Evolutionary conservation across 2,888 invertebrate genomes (phyloP).

Genomic region (Tiliacea citrago): DNA sequence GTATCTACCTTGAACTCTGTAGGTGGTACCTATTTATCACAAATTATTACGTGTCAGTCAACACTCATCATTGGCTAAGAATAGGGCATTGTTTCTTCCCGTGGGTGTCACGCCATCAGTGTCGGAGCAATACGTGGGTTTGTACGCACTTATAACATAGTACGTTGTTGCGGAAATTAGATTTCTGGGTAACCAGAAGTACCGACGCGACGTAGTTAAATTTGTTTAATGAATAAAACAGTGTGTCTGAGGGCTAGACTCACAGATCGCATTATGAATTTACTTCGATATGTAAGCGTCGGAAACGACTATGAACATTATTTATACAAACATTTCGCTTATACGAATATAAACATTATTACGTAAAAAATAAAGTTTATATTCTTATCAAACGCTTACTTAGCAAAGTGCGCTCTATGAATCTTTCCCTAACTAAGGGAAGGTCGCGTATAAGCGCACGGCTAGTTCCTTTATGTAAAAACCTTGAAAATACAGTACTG

Average conservation of each 20-base stretch:
- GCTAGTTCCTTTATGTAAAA: slow-evolving; percentile 13
- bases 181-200: slow-evolving; percentile 1
- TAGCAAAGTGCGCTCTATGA: background rate
- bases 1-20: slow-evolving; percentile 41
- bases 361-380: background rate
- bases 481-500: background rate
- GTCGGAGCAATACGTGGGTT: slow-evolving; percentile 10
- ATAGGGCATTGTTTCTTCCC: slow-evolving; percentile 46
- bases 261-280: background rate
- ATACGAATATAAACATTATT: background rate
- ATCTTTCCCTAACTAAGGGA: slow-evolving; percentile 1
- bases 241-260: background rate
- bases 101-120: slow-evolving; percentile 48
- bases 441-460: background rate
- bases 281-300: background rate
- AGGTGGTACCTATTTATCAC: slow-evolving; percentile 9
- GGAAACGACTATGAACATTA: background rate
- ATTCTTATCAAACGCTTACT: background rate
- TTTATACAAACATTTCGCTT: background rate
- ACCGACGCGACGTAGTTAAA: background rate
- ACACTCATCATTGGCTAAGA: slow-evolving; percentile 49
- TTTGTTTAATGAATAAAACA: background rate
- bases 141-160: slow-evolving; percentile 13
- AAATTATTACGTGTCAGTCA: slow-evolving; percentile 40
- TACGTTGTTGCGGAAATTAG: slow-evolving; percentile 18